Evolutionary conservation across 2,888 invertebrate genomes (phyloP), one percentile per base, ranked within the genome.

Genomic region (Lepidocyrtoides sp.): DNA sequence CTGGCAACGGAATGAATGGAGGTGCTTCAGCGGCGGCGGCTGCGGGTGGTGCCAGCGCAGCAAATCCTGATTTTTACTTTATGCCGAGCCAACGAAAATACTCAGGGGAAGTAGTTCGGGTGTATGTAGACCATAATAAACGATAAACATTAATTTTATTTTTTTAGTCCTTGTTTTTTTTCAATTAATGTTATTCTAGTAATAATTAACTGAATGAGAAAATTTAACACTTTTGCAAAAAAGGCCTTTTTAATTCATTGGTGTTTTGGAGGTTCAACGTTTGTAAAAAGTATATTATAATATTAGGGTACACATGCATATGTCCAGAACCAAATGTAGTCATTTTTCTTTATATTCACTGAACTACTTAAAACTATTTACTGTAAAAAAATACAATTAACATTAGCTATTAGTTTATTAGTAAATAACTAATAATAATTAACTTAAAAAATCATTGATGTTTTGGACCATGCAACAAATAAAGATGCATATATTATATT

Each of bases 21-120:
- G 86, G 89, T 48, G 84, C 85, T 79, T 77, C 8, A 51, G 77
- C 51, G 60, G 72, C 60, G 86, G 92, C 69, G 85, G 92, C 14
- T 41, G 89, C 54, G 83, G 83, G n/a, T n/a, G 88, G 85, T 14
- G 90, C 81, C 41, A 75, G 84, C 44, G 88, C 83, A 94, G 95
- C 96, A 93, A 97, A 97, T 94, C 97, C 98, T 0, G 98, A 98
- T 95, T 98, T 98, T 95, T 98, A 98, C 95, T 98, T 98, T 95
- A 98, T 98, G 98, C 98, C 98, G 69, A 98, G 98, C 92, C 98
- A 98, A 95, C 96, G 98, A 93, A 98, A 98, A 95, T 98, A 98
- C 95, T 98, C 98, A 94, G 98, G 98, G 94, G 98, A 98, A 96
- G 97, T 97, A 41, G 97, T 98, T 85, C 96, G 98, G 94, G 98